Conservation (phyloP, 2,113 vertebrate genomes). For the Alligator mississippiensis region DNA sequence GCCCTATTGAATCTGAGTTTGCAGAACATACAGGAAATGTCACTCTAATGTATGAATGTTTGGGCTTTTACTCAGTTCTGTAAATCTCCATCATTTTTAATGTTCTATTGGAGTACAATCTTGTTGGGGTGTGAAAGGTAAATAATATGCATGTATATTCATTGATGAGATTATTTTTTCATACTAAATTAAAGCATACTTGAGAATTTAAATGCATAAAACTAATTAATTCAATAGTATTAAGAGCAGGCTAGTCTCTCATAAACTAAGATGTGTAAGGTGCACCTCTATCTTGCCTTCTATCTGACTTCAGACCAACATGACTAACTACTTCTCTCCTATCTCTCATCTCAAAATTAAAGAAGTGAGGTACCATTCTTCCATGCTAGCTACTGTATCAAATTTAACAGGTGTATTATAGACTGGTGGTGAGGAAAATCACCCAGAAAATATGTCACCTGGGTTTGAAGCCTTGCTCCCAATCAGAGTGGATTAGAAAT, state of each 20-base stretch:
- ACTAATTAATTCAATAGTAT: background rate
- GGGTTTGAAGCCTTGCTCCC: no score
- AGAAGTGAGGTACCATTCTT: no score
- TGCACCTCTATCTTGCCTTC: background rate
- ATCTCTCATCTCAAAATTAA: no score
- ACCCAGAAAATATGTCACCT: no score
- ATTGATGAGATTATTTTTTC: background rate
- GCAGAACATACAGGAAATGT: background rate
- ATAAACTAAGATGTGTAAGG: background rate
- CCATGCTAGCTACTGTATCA: background rate
- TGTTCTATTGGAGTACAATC: background rate
- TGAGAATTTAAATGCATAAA: background rate
- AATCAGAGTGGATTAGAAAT: no score
- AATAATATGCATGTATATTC: background rate
- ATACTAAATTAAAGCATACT: background rate
- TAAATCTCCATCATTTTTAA: constrained; percentile 12
- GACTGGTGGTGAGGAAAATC: no score
- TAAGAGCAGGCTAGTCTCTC: fast-evolving
- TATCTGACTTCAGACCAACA: no score
- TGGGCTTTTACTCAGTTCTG: background rate
- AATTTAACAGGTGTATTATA: background rate
- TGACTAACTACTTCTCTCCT: no score
- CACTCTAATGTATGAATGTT: background rate
- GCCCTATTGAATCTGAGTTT: background rate
- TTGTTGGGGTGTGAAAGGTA: background rate